Evolutionary conservation across 2,797 vertebrate genomes (phyloP), one percentile per base, ranked within the genome.

Genomic region (Cetoscarus ocellatus): DNA sequence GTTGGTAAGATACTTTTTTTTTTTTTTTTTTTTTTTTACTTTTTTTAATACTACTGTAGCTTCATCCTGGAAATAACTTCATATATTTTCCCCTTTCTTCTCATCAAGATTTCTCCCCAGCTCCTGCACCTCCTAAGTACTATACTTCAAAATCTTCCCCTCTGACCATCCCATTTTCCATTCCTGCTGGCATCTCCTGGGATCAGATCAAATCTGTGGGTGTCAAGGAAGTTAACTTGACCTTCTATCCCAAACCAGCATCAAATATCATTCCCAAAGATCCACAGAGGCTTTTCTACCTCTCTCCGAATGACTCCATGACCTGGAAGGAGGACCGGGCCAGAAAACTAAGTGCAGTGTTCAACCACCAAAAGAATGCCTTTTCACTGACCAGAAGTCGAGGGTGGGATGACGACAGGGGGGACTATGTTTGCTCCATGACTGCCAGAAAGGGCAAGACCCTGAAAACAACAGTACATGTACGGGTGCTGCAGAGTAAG

Each of bases 401-500:
- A 18, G 75, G 63, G 7, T 49, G 0, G 5, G 45, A n/a, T 27
- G 64, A 61, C 0, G 77, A 91, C 59, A 38, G 47, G 6, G 93
- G 94, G 50, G 6, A 8, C 1, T 94, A 94, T 57, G 43, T 0
- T 0, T 94, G 91, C 61, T 3, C n/a, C 8, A 19, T 94, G 47
- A 56, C 7, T 3, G 87, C 94, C 17, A 9, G 13, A 5, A 13
- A 7, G 0, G 34, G 1, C 0, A 0, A 0, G 6, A 61, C 0
- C 7, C 53, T 92, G 51, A 42, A 0, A 0, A 85, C 66, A 2
- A 76, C 13, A 5, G 66, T 92, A 0, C 34, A 11, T 0, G 73
- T 94, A 40, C 60, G 93, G n/a, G 80, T 94, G 57, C 66, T 95
- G 68, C 56, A 88, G 45, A 75, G 94, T 94, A 77, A 88, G 27